Conservation (phyloP, 2,113 vertebrate genomes). For the Scomber scombrus region DNA sequence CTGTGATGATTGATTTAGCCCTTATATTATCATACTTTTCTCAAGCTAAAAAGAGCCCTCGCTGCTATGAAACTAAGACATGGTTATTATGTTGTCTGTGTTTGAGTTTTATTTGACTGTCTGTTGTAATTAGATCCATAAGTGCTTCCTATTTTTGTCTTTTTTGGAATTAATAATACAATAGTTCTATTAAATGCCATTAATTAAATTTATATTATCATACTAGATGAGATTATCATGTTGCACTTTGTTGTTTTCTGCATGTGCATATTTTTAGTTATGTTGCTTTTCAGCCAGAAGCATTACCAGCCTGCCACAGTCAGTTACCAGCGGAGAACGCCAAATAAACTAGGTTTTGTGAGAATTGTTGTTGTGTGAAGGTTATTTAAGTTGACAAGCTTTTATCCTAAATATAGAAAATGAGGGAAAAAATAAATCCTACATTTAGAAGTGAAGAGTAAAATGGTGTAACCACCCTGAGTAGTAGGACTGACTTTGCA, state of each 20-base stretch:
- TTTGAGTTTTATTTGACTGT: slow-evolving; percentile 45
- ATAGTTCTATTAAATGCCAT: slow-evolving; percentile 10
- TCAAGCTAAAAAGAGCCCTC: slow-evolving; percentile 41
- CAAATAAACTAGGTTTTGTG: neutral
- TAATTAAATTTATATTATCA: neutral
- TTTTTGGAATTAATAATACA: slow-evolving; percentile 20
- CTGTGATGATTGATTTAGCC: slow-evolving; percentile 45
- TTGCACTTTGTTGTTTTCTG: too few relatives aligned
- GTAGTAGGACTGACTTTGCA: slow-evolving; percentile 9
- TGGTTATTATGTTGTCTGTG: slow-evolving; percentile 55
- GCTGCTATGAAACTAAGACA: slow-evolving; percentile 36
- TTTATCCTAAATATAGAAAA: neutral
- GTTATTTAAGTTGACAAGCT: too few relatives aligned
- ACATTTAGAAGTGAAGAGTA: neutral
- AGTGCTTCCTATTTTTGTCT: neutral
- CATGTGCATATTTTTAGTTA: too few relatives aligned
- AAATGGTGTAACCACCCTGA: neutral
- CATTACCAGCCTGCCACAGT: too few relatives aligned
- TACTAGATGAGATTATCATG: neutral
- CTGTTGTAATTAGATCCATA: slow-evolving; percentile 26
- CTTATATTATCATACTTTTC: slow-evolving; percentile 36
- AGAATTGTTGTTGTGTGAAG: neutral
- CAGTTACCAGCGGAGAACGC: too few relatives aligned
- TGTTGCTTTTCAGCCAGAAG: too few relatives aligned
- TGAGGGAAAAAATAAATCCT: neutral